These are phyloP conservation scores for Folsomia manolachei DNA, from an alignment of 2,888 invertebrate species.

Conservation along the genomic window DNA sequence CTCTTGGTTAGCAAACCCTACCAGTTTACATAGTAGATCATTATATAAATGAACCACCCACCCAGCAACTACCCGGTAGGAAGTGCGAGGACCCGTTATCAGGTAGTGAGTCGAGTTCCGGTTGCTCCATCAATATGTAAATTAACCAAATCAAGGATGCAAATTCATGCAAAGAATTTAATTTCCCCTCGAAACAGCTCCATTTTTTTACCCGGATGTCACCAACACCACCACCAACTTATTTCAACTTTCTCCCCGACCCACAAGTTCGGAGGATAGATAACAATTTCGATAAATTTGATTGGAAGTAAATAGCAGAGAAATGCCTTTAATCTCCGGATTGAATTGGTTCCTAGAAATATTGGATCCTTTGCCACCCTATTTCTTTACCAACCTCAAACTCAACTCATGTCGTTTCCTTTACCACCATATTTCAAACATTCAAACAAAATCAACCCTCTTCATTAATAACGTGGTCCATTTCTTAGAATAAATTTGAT, in stretches of 20 bases:
- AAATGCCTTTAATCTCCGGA: slow-evolving; percentile 4
- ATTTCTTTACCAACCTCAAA: not conserved
- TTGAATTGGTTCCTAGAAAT: not conserved
- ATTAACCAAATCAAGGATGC: slow-evolving; percentile 52
- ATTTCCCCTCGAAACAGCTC: slow-evolving; percentile 47
- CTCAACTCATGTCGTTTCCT: not conserved
- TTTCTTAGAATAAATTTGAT: not conserved
- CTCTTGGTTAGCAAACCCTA: not conserved
- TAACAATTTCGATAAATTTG: slow-evolving; percentile 17
- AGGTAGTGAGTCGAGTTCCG: slow-evolving; percentile 43
- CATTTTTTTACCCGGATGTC: slow-evolving; percentile 1
- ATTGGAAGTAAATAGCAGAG: slow-evolving; percentile 22
- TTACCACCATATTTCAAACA: not conserved
- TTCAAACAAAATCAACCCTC: too few relatives aligned
- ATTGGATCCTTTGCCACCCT: slow-evolving; percentile 6
- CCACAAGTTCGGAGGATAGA: not conserved
- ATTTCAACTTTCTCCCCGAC: not conserved
- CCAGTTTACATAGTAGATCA: not conserved
- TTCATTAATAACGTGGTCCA: too few relatives aligned
- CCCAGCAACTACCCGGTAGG: slow-evolving; percentile 1
- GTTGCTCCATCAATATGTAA: slow-evolving; percentile 52
- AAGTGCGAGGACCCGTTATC: slow-evolving; percentile 42
- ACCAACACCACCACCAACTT: not conserved
- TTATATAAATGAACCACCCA: too few relatives aligned
- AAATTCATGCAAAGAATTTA: slow-evolving; percentile 53